Evolutionary conservation across 1,140 invertebrate genomes (phyloP).

Genomic region (Cherax quadricarinatus): DNA sequence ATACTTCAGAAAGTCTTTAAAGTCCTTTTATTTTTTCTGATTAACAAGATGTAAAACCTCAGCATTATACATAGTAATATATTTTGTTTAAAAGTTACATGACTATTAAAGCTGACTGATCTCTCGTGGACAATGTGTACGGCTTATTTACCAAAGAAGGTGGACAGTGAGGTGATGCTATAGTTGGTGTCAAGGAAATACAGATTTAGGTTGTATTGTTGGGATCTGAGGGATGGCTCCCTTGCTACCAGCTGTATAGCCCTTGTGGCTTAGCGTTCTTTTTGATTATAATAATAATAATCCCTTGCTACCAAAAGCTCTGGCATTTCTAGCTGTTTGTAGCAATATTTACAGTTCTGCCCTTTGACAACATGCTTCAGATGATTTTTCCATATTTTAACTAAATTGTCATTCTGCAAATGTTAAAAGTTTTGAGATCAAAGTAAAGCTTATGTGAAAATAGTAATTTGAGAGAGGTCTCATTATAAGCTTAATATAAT

Average conservation of each 20-base stretch:
- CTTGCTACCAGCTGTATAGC: background rate
- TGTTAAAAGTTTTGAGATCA: no score
- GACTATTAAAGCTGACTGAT: constrained; percentile 8
- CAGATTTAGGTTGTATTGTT: background rate
- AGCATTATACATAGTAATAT: constrained; percentile 11
- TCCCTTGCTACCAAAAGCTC: background rate
- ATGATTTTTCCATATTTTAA: no score
- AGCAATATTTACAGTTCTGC: background rate
- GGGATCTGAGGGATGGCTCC: background rate
- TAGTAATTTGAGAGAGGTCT: no score
- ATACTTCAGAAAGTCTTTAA: background rate
- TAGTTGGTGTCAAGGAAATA: background rate
- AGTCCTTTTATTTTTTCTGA: constrained; percentile 12
- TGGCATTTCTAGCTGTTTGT: background rate
- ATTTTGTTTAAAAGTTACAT: constrained; percentile 4
- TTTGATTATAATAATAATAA: no score
- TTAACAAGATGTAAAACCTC: constrained; percentile 9
- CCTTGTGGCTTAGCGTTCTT: no score
- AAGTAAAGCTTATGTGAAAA: background rate
- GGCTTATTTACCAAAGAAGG: constrained; percentile 5
- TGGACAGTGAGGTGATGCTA: background rate
- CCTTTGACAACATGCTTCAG: no score
- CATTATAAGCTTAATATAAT: no score
- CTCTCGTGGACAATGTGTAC: constrained; percentile 2
- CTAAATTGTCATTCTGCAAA: no score